Percentiles rank a stretch among this genome's conserved stretches.
phyloP scores from a whole-genome alignment of 2,888 invertebrate genomes.

The Dynastes grantii region DNA sequence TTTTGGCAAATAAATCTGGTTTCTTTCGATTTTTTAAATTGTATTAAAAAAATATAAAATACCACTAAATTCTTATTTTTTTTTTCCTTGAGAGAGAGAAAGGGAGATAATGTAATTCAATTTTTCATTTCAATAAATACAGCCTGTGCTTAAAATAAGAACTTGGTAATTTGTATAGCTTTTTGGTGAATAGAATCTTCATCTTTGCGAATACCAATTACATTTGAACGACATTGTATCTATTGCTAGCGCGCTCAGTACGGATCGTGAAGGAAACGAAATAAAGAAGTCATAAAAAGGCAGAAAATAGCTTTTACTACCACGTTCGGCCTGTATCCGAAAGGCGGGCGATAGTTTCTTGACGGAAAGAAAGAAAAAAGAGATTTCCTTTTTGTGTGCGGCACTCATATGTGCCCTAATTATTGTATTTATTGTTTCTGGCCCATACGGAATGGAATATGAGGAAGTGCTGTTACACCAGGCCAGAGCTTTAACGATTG shows the following conservation, averaged over 20 bases:
- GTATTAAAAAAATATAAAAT: too few relatives aligned
- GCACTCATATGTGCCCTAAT: conserved; percentile 34
- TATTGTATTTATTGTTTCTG: conserved; percentile 46
- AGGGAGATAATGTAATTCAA: too few relatives aligned
- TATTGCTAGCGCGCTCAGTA: conserved; percentile 13
- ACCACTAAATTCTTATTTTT: too few relatives aligned
- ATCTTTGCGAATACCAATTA: neutral
- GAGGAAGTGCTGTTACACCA: conserved; percentile 33
- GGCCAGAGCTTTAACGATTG: conserved; percentile 39
- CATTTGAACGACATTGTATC: neutral
- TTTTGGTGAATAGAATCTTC: too few relatives aligned
- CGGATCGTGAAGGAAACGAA: conserved; percentile 24
- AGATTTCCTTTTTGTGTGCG: conserved; percentile 14
- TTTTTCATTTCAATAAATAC: too few relatives aligned
- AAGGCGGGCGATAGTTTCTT: neutral
- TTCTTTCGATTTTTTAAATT: too few relatives aligned
- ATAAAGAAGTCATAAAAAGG: conserved; percentile 33
- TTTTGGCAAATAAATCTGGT: too few relatives aligned
- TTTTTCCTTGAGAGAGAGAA: too few relatives aligned
- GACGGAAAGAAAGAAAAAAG: conserved; percentile 11
- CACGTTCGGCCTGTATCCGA: conserved; percentile 2
- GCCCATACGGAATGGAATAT: conserved; percentile 29
- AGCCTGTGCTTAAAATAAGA: too few relatives aligned
- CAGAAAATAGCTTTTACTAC: conserved; percentile 35
- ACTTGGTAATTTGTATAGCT: too few relatives aligned